Conservation (phyloP, 1,140 invertebrate species). For the Trinorchestia longiramus region DNA sequence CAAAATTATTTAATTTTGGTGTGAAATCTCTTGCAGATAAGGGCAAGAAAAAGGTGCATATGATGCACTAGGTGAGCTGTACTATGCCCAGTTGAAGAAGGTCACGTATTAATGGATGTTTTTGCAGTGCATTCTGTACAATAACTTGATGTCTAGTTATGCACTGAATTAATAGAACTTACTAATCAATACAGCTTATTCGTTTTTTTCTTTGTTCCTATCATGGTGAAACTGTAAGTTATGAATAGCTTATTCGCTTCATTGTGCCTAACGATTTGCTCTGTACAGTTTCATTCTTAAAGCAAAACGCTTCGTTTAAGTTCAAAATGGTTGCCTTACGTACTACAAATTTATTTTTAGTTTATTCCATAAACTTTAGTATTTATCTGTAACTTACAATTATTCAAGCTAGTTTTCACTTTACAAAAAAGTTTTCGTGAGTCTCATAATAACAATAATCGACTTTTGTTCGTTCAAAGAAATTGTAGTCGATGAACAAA, state of each 20-base stretch:
- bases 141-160: neutral
- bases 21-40: conserved; percentile 41
- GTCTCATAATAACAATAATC: too few relatives aligned
- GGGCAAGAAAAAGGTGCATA: conserved; percentile 42
- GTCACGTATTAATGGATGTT: neutral
- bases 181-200: neutral
- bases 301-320: neutral
- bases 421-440: neutral
- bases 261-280: neutral
- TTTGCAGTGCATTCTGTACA: neutral
- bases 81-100: neutral
- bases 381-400: neutral
- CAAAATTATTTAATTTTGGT: conserved; percentile 53
- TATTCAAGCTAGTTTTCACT: neutral
- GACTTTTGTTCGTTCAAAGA: too few relatives aligned
- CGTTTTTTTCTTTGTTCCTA: neutral
- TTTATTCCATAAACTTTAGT: neutral
- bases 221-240: neutral
- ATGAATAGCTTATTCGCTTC: neutral
- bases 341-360: neutral
- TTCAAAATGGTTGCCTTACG: neutral
- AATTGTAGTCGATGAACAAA: too few relatives aligned
- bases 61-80: conserved; percentile 45
- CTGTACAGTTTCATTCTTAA: neutral
- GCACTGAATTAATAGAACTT: neutral